Evolutionary conservation across 1,140 invertebrate species (phyloP), one percentile per base, ranked within the genome.

Genomic region (Cotesia vestalis): DNA sequence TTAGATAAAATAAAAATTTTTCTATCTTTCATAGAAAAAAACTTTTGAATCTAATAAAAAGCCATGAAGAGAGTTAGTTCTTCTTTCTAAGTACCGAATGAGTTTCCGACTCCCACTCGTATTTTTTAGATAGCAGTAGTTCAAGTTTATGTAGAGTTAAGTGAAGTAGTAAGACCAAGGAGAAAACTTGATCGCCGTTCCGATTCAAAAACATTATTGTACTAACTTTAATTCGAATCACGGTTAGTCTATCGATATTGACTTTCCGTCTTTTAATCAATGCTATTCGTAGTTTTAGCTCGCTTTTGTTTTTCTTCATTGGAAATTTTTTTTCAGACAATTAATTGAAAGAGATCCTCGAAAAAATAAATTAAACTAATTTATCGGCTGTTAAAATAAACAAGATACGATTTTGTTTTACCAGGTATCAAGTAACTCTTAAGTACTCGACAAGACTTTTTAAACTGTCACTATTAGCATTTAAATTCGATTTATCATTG

Each of bases 211-310:
- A 72, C 72, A 73, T 73, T 46, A 46, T 76, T 62, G 66, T 66
- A 72, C 73, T 73, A 76, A 69, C 64, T 73, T 73, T 64, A 72
- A 73, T 76, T 76, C 69, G 20, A 71, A 53, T 76, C 72, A 71
- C 40, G 46, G 35, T 34, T 63, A 61, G 64, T 73, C 68, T 59
- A 71, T 73, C 69, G 69, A 69, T 76, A 76, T 76, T 64, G 75
- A 73, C 69, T 69, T 76, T 73, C 60, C 46, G 68, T 73, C 71
- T 72, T 52, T 46, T 64, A 62, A 66, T 9, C 12, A 63, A 71
- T 61, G 20, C 17, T 8, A 27, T 27, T 27, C 12, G 11, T 46
- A 38, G 9, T 62, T 57, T 34, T 51, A 20, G 12, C 51, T 40
- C 9, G 17, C 36, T 57, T 66, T 67, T 52, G 57, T 59, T 34